phyloP scores from a whole-genome alignment of 2,113 vertebrate species.

The Glaucidium brasilianum region DNA sequence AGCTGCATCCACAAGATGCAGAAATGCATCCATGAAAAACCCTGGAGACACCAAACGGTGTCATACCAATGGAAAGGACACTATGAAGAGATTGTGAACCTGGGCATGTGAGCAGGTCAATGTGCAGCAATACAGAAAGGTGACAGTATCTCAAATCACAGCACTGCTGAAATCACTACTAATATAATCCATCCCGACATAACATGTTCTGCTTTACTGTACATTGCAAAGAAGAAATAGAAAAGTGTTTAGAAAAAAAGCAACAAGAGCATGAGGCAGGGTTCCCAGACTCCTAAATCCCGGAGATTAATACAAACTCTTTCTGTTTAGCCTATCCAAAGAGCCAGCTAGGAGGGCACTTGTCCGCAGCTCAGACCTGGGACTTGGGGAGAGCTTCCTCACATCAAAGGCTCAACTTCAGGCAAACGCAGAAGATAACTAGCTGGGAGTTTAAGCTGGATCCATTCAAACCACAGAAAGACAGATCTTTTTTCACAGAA shows the following conservation, averaged over 20 bases:
- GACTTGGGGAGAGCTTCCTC: background rate
- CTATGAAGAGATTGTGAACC: background rate
- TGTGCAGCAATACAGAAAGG: background rate
- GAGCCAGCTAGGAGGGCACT: background rate
- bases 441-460: background rate
- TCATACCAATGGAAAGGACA: background rate
- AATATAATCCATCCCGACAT: background rate
- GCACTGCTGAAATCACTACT: background rate
- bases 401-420: background rate
- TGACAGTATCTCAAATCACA: background rate
- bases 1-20: background rate
- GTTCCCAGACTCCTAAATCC: background rate
- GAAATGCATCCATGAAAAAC: background rate
- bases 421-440: background rate
- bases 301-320: background rate
- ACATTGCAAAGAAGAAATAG: background rate
- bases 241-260: background rate
- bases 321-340: background rate
- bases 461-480: background rate
- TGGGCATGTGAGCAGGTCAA: too few species aligned
- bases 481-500: background rate
- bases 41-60: background rate
- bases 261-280: background rate
- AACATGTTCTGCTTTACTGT: background rate
- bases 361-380: background rate